phyloP scores from a whole-genome alignment of 2,113 vertebrate genomes.

The Castor canadensis region DNA sequence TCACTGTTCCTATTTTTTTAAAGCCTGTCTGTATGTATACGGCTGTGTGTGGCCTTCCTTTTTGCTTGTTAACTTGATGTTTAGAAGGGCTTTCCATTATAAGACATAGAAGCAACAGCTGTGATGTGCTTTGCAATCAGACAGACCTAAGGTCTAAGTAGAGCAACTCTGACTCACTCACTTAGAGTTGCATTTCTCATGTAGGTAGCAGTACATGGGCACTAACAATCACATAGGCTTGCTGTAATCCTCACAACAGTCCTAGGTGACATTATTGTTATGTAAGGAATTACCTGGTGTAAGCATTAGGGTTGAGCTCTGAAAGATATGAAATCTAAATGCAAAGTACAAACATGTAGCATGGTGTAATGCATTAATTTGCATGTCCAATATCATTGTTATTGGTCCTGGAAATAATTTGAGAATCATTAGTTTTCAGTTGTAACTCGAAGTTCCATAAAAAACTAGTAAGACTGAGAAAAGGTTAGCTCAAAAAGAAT shows the following conservation, averaged over 20 bases:
- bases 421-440: not conserved
- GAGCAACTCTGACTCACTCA: not conserved
- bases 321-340: not conserved
- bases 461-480: not conserved
- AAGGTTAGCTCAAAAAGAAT: no score
- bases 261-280: not conserved
- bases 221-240: no score
- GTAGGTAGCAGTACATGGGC: not conserved
- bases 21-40: slow-evolving; percentile 70
- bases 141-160: not conserved
- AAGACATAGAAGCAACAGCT: not conserved
- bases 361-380: not conserved
- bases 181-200: not conserved
- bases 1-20: slow-evolving; percentile 61
- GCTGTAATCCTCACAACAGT: not conserved
- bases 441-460: slow-evolving; percentile 1
- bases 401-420: not conserved
- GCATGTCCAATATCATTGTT: not conserved
- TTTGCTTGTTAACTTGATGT: slow-evolving; percentile 29
- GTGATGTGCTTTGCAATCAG: not conserved
- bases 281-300: not conserved
- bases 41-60: slow-evolving; percentile 45
- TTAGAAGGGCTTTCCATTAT: not conserved
- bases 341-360: not conserved
- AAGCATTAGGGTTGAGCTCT: not conserved